Conservation (phyloP, 1,140 invertebrate genomes). For the Maconellicoccus hirsutus region DNA sequence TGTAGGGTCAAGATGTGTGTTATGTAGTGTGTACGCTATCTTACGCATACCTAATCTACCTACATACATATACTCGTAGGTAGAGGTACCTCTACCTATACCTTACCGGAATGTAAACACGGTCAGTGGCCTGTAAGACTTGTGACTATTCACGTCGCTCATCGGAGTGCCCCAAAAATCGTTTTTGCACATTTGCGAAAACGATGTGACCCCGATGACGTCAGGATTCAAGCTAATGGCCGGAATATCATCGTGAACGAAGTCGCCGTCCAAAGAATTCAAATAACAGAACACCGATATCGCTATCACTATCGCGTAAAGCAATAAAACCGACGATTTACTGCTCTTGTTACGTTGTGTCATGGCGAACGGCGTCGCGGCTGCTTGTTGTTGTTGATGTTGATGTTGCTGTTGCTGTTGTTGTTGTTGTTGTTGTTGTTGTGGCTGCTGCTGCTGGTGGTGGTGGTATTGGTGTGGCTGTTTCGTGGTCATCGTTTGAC, state of each 20-base stretch:
- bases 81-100: too few relatives aligned
- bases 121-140: slow-evolving; percentile 71
- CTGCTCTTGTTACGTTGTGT: not conserved
- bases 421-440: too few relatives aligned
- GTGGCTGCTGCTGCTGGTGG: too few relatives aligned
- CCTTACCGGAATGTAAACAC: slow-evolving; percentile 70
- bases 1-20: too few relatives aligned
- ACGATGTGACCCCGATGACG: slow-evolving; percentile 53
- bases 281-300: slow-evolving; percentile 59
- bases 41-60: too few relatives aligned
- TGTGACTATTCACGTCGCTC: slow-evolving; percentile 67
- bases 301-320: slow-evolving; percentile 47
- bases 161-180: slow-evolving; percentile 90
- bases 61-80: too few relatives aligned
- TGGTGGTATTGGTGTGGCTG: too few relatives aligned
- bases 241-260: slow-evolving; percentile 83
- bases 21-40: too few relatives aligned
- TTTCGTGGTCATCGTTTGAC: too few relatives aligned
- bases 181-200: slow-evolving; percentile 58
- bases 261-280: slow-evolving; percentile 69
- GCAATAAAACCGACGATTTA: slow-evolving; percentile 9
- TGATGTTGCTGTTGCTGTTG: too few relatives aligned
- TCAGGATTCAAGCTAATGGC: slow-evolving; percentile 76
- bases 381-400: too few relatives aligned
- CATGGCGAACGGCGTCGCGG: too few relatives aligned